phyloP scores from a whole-genome alignment of 2,888 invertebrate genomes.

The Seira ritae region DNA sequence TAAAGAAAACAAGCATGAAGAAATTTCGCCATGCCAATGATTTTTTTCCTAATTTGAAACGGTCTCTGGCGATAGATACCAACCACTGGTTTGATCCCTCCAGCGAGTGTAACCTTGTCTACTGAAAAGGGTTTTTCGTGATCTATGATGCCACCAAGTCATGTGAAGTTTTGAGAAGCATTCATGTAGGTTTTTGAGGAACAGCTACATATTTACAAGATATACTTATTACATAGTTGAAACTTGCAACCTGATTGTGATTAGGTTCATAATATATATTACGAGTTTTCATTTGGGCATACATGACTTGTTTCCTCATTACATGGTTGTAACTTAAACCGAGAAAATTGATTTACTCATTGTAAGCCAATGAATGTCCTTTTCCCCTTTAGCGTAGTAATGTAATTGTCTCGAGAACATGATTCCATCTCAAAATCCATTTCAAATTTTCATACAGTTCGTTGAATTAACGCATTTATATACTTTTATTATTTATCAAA shows the following conservation, averaged over 20 bases:
- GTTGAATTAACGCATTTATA: no score
- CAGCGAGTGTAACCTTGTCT: constrained; percentile 12
- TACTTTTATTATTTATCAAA: no score
- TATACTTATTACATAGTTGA: not conserved
- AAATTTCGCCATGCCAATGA: not conserved
- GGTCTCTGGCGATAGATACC: not conserved
- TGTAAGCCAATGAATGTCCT: constrained; percentile 1
- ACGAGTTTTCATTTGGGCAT: not conserved
- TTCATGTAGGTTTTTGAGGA: not conserved
- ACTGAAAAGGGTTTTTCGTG: not conserved
- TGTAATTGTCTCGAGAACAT: not conserved
- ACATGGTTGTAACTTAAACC: not conserved
- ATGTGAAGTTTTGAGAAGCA: not conserved
- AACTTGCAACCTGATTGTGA: not conserved
- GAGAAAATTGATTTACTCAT: constrained; percentile 1
- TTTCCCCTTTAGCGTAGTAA: not conserved
- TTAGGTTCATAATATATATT: not conserved
- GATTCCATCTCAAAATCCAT: not conserved
- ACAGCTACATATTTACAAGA: not conserved
- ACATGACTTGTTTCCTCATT: not conserved
- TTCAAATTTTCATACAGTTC: not conserved
- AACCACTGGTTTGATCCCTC: constrained; percentile 12
- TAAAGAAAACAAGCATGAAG: not conserved
- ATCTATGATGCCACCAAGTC: constrained; percentile 7
- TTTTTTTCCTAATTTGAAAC: not conserved